phyloP scores from a whole-genome alignment of 2,797 vertebrate species.

The Chaenodraco wilsoni region DNA sequence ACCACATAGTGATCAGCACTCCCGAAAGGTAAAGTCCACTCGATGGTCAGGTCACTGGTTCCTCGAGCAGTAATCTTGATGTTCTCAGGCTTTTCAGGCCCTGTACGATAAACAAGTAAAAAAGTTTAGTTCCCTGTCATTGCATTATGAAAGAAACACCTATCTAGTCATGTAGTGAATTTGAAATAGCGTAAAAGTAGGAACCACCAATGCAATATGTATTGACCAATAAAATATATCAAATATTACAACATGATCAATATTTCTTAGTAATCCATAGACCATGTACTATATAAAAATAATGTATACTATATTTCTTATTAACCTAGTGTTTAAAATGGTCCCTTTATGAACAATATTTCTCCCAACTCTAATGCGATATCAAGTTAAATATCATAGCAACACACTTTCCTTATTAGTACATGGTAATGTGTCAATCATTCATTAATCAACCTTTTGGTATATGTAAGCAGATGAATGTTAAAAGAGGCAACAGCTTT shows the following conservation, averaged over 20 bases:
- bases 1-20: slow-evolving; percentile 45
- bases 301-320: background rate
- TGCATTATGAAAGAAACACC: background rate
- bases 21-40: slow-evolving; percentile 62
- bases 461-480: background rate
- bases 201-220: too few species aligned
- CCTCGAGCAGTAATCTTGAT: background rate
- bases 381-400: background rate
- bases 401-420: background rate
- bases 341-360: too few species aligned
- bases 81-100: slow-evolving; percentile 55
- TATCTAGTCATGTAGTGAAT: background rate
- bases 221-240: background rate
- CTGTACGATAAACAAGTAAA: slow-evolving; percentile 43
- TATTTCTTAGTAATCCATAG: background rate
- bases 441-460: too few species aligned
- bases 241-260: background rate
- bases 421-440: background rate
- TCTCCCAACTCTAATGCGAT: background rate
- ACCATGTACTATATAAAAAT: background rate
- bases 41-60: slow-evolving; percentile 53
- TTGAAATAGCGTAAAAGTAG: background rate
- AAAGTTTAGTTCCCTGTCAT: background rate
- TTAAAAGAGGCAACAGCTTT: background rate
- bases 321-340: background rate